Evolutionary conservation across 2,113 vertebrate species (phyloP), one percentile per base, ranked within the genome.

Genomic region (Anser cygnoides): DNA sequence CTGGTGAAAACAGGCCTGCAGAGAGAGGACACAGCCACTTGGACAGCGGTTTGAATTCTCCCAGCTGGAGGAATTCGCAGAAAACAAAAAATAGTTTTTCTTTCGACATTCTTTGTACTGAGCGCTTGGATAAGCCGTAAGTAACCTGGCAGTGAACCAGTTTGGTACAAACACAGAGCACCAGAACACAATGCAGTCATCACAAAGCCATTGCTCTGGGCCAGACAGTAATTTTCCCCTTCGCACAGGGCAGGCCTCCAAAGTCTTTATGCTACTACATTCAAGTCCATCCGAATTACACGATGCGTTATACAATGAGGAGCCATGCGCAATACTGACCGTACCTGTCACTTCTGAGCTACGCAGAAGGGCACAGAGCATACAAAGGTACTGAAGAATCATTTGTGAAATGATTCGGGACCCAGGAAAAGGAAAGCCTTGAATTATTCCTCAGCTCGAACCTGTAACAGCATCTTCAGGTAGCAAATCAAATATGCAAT

Each of bases 191-290:
- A 96, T 79, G 78, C 33, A 93, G 67, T 84, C 67, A 86, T 93
- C 90, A 95, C 95, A 96, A 94, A 95, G 87, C 89, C 91, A 94
- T 78, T 0, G 16, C 95, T 78, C 58, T 85, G 77, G 91, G 59
- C 84, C 85, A 93, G 91, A 95, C 66, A 93, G 80, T 94, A 95
- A 95, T 94, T 96, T 84, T 92, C 96, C 94, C 94, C 68, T 89
- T 92, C 0, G 0, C 31, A 13, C 49, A 93, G 92, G 72, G 79
- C 92, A 89, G 91, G 62, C 79, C 77, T 96, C 88, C 95, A 94
- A 92, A 94, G 78, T 74, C 84, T 92, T 91, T 67, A 54, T 55
- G 66, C 58, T 84, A 62, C 66, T 82, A 76, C 41, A 55, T 66
- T 85, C 2, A 1, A 91, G 84, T 80, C 87, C 61, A 71, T 80